Conservation (phyloP, 2,888 invertebrate species). For the Pyralis farinalis region DNA sequence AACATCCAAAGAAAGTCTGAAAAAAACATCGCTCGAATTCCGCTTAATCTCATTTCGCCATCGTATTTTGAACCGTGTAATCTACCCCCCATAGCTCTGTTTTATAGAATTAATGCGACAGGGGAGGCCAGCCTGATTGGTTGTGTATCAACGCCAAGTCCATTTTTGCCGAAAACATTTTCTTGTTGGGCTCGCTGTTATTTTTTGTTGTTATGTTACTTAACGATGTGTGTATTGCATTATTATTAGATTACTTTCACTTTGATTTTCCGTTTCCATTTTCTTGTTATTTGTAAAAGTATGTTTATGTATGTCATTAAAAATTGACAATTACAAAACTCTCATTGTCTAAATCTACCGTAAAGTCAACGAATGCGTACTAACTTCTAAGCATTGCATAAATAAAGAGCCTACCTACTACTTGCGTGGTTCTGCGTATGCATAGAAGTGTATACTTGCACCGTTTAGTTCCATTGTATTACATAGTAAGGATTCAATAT, state of each 20-base stretch:
- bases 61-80: slow-evolving; percentile 23
- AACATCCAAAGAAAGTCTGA: slow-evolving; percentile 44
- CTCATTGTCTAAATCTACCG: too few relatives aligned
- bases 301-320: too few relatives aligned
- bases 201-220: slow-evolving; percentile 29
- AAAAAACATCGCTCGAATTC: slow-evolving; percentile 37
- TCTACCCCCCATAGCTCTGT: slow-evolving; percentile 2
- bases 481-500: too few relatives aligned
- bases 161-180: slow-evolving; percentile 43
- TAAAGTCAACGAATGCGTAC: too few relatives aligned
- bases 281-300: too few relatives aligned
- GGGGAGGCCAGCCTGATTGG: slow-evolving; percentile 27
- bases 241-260: slow-evolving; percentile 21
- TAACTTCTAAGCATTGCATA: too few relatives aligned
- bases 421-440: too few relatives aligned
- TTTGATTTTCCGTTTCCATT: background rate
- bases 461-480: too few relatives aligned
- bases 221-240: slow-evolving; percentile 15
- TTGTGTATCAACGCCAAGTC: slow-evolving; percentile 34
- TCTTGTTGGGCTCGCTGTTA: slow-evolving; percentile 32
- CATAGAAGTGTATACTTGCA: too few relatives aligned
- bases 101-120: background rate
- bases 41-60: slow-evolving; percentile 44
- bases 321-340: too few relatives aligned
- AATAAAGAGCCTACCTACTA: too few relatives aligned